phyloP scores from a whole-genome alignment of 2,797 vertebrate genomes.

The Gymnoscopelus braueri region DNA sequence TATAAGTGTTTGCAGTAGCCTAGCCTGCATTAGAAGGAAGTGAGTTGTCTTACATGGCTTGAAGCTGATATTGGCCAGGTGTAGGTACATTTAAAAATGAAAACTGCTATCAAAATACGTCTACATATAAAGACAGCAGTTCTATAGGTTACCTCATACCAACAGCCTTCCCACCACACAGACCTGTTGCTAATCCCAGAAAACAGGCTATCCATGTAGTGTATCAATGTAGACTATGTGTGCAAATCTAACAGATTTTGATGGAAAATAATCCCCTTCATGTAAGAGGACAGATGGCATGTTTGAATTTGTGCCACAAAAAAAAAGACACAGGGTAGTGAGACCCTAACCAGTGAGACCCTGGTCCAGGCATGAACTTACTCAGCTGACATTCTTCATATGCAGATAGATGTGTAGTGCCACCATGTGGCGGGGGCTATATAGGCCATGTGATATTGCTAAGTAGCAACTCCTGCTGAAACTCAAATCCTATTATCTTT shows the following conservation, averaged over 20 bases:
- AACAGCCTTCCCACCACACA: background rate
- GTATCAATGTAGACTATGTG: background rate
- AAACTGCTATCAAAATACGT: no score
- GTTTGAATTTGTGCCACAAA: no score
- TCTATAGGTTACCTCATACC: background rate
- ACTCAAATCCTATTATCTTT: constrained; percentile 41
- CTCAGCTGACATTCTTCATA: no score
- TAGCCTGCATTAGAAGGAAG: no score
- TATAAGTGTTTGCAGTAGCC: background rate
- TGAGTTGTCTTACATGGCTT: no score
- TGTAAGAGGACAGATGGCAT: background rate
- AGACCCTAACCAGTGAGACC: background rate
- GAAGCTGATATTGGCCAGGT: background rate
- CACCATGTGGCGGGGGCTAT: constrained; percentile 60
- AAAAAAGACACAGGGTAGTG: no score
- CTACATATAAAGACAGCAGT: background rate
- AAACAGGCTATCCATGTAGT: background rate
- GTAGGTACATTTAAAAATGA: no score
- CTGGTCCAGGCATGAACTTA: background rate
- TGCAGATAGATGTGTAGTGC: constrained; percentile 45
- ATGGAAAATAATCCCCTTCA: background rate
- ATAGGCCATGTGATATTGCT: constrained; percentile 7
- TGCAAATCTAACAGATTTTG: background rate
- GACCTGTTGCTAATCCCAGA: background rate
- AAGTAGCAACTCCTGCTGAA: constrained; percentile 22